These are phyloP conservation scores for Siniperca scherzeri DNA, from an alignment of 2,797 vertebrate species.

Conservation along the genomic window DNA sequence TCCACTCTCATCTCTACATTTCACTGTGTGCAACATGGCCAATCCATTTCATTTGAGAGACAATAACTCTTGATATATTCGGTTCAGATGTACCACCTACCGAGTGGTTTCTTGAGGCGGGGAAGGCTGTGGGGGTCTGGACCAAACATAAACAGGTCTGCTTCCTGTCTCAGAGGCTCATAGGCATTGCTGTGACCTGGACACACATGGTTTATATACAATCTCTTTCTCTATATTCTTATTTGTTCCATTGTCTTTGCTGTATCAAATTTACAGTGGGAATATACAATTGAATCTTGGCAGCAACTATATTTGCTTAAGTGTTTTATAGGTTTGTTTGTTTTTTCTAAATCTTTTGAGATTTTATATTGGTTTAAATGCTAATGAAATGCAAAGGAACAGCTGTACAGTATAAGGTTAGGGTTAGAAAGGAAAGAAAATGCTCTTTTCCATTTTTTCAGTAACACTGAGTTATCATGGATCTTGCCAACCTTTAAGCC, in stretches of 20 bases:
- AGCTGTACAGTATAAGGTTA: background rate
- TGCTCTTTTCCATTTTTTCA: background rate
- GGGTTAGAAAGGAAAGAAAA: background rate
- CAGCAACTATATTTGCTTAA: too few relatives aligned
- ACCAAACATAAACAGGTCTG: constrained; percentile 30
- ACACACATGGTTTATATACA: background rate
- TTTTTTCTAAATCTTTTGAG: background rate
- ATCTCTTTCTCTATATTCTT: background rate
- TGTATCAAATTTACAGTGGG: background rate
- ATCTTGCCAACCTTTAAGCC: background rate
- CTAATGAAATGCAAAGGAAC: background rate
- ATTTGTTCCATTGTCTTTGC: background rate
- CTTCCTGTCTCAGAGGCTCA: constrained; percentile 49
- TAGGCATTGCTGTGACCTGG: constrained; percentile 47
- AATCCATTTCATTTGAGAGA: background rate
- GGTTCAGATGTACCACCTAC: constrained; percentile 8
- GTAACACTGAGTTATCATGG: background rate
- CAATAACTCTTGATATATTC: background rate
- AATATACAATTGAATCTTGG: background rate
- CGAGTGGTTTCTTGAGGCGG: constrained; percentile 26
- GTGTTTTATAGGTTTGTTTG: background rate
- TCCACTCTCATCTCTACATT: too few relatives aligned
- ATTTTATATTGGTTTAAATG: background rate
- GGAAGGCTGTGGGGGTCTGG: constrained; percentile 3
- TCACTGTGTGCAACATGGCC: background rate